Evolutionary conservation across 2,113 vertebrate species (phyloP).

Genomic region (Sporophila hypoxantha): DNA sequence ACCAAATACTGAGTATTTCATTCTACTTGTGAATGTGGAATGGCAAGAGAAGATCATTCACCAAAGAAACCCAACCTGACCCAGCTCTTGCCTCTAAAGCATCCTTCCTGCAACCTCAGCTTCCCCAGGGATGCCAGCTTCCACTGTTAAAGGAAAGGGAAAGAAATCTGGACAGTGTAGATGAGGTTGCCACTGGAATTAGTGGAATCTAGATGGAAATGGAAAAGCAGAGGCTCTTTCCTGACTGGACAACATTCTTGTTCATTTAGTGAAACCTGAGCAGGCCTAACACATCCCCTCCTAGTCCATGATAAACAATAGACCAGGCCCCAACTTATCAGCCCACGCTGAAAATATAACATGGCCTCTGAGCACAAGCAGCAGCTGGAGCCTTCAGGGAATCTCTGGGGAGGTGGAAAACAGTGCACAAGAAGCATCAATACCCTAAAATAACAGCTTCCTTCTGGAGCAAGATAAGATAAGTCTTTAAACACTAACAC

Average conservation of each 20-base stretch:
- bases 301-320: not conserved
- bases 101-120: not conserved
- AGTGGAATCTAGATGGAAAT: not conserved
- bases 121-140: not conserved
- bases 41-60: not conserved
- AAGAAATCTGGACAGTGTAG: not conserved
- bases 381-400: constrained; percentile 4
- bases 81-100: not conserved
- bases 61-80: not conserved
- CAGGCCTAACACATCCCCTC: not conserved
- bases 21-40: not conserved
- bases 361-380: not conserved
- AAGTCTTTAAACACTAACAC: not conserved
- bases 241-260: not conserved
- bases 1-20: not conserved
- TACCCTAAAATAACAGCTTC: constrained; percentile 36
- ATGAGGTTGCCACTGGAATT: not conserved
- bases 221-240: not conserved
- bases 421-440: constrained; percentile 7
- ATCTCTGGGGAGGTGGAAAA: constrained; percentile 3
- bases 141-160: not conserved
- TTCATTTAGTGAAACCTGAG: not conserved
- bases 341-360: not conserved
- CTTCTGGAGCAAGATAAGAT: constrained; percentile 24
- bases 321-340: constrained; percentile 24